These are phyloP conservation scores for Lacanobia oleracea DNA, from an alignment of 2,888 invertebrate species.

Conservation along the genomic window DNA sequence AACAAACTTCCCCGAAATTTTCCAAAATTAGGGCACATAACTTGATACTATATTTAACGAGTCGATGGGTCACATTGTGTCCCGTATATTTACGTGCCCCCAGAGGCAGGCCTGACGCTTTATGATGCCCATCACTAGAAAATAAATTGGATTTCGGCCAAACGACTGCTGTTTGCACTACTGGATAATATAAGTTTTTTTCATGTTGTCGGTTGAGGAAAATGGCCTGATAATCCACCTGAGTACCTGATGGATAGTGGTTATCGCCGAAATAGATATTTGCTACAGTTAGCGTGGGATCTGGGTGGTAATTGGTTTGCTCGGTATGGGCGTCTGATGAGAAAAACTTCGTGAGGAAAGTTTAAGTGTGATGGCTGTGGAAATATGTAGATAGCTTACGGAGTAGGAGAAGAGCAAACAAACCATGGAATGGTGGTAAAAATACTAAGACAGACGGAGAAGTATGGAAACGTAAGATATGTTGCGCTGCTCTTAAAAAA, in stretches of 20 bases:
- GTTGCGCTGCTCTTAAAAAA: no score
- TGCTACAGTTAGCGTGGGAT: not conserved
- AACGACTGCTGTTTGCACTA: constrained; percentile 52
- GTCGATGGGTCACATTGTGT: constrained; percentile 39
- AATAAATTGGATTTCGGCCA: constrained; percentile 74
- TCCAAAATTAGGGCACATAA: constrained; percentile 23
- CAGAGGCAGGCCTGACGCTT: constrained; percentile 44
- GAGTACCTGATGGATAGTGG: constrained; percentile 7
- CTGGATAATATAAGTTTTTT: constrained; percentile 8
- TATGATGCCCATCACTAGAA: constrained; percentile 68
- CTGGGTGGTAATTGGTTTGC: not conserved
- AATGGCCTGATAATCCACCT: constrained; percentile 27
- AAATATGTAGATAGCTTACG: no score
- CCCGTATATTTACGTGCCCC: constrained; percentile 37
- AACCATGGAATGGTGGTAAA: no score
- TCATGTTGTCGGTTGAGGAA: constrained; percentile 8
- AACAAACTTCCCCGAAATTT: not conserved
- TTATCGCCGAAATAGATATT: not conserved
- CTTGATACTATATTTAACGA: constrained; percentile 43
- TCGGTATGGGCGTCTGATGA: not conserved
- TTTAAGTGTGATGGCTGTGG: not conserved
- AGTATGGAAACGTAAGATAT: no score
- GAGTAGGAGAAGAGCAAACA: not conserved
- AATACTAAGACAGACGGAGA: no score
- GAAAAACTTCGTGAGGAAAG: not conserved